phyloP scores from a whole-genome alignment of 2,888 invertebrate species.

The Villa cingulata region DNA sequence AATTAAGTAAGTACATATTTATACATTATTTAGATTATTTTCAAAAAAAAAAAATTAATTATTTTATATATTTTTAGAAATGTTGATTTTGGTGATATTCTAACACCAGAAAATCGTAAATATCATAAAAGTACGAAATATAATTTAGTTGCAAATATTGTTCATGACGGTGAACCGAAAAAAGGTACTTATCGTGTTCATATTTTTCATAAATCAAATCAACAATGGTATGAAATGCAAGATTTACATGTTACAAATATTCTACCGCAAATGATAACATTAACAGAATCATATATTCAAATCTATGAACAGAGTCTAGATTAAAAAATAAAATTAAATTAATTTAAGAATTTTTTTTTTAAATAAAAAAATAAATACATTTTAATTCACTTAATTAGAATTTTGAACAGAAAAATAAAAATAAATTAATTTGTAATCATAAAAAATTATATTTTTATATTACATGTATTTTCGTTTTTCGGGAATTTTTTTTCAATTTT shows the following conservation, averaged over 20 bases:
- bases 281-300: constrained; percentile 98
- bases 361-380: too few species aligned
- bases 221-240: constrained; percentile 84
- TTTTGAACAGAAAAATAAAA: too few species aligned
- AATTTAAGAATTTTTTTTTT: too few species aligned
- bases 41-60: not conserved
- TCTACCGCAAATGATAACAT: constrained; percentile 97
- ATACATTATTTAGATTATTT: too few species aligned
- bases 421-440: too few species aligned
- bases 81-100: constrained; percentile 91
- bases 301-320: constrained; percentile 44
- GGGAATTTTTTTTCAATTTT: too few species aligned
- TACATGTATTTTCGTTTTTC: too few species aligned
- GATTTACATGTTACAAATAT: constrained; percentile 98
- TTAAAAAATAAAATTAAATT: not conserved
- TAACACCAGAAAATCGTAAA: constrained; percentile 70
- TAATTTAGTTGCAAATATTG: constrained; percentile 95
- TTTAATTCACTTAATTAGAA: too few species aligned
- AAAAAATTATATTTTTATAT: too few species aligned
- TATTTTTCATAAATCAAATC: constrained; percentile 75
- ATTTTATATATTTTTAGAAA: constrained; percentile 63
- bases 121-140: constrained; percentile 75
- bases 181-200: constrained; percentile 93
- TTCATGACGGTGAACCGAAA: constrained; percentile 93
- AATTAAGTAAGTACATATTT: constrained; percentile 79